phyloP scores from a whole-genome alignment of 1,140 invertebrate genomes.

The Drosophila rufa region DNA sequence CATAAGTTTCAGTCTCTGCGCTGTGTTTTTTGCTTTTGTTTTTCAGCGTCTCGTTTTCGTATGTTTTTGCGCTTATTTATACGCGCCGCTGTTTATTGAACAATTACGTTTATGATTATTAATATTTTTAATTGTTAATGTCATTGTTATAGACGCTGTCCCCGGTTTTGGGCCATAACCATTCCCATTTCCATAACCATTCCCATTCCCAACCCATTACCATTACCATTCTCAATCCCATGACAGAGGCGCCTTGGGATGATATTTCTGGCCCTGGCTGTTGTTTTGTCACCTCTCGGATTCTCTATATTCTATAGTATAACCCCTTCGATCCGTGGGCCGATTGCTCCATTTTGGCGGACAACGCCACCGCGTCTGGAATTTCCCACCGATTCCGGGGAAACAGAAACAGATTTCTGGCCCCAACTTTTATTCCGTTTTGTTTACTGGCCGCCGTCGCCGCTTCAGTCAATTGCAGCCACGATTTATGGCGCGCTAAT shows the following conservation, averaged over 20 bases:
- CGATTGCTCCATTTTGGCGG: conserved; percentile 25
- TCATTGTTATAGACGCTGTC: conserved; percentile 72
- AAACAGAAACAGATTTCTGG: conserved; percentile 21
- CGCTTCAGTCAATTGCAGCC: conserved; percentile 65
- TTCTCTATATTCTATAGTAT: conserved; percentile 18
- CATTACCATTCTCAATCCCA: conserved; percentile 37
- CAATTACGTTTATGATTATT: conserved; percentile 82
- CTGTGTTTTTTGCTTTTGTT: conserved; percentile 48
- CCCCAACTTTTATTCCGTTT: conserved; percentile 25
- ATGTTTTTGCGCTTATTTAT: conserved; percentile 74
- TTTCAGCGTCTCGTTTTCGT: conserved; percentile 65
- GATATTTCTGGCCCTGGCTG: conserved; percentile 16
- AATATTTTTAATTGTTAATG: conserved; percentile 83
- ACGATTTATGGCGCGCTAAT: conserved; percentile 67
- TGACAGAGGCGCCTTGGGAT: conserved; percentile 46
- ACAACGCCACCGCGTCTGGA: conserved; percentile 61
- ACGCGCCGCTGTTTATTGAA: conserved; percentile 75
- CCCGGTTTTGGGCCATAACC: conserved; percentile 39
- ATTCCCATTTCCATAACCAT: conserved; percentile 43
- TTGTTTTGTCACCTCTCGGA: conserved; percentile 16
- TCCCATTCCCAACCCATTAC: conserved; percentile 33
- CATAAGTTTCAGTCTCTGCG: conserved; percentile 75
- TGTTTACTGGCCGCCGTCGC: conserved; percentile 15
- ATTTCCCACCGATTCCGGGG: conserved; percentile 27
- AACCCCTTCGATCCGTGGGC: conserved; percentile 13